Conservation (phyloP, 2,888 invertebrate genomes). For the Spodoptera exigua region DNA sequence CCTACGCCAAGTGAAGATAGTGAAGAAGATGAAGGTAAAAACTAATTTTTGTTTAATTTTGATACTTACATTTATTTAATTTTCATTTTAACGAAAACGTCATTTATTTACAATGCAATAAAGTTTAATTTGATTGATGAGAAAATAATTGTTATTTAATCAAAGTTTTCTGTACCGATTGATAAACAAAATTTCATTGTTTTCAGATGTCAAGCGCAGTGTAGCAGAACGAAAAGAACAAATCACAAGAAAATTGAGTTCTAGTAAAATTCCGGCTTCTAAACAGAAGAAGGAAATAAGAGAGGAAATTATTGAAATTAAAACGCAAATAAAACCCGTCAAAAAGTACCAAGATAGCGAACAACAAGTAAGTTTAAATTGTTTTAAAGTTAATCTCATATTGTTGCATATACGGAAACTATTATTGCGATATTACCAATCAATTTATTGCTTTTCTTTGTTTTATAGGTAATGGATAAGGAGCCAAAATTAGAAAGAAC, state of each 20-base stretch:
- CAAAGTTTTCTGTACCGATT: too few relatives aligned
- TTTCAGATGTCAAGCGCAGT: conserved; percentile 89
- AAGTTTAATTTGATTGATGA: too few relatives aligned
- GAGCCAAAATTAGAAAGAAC: conserved; percentile 80
- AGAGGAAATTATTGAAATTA: conserved; percentile 92
- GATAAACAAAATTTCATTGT: not conserved
- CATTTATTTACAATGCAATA: too few relatives aligned
- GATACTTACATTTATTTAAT: too few relatives aligned
- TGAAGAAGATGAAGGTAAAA: conserved; percentile 86
- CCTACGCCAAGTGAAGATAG: conserved; percentile 87
- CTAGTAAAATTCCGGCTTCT: conserved; percentile 92
- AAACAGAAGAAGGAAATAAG: conserved; percentile 93
- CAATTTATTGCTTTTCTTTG: not conserved
- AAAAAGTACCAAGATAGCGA: conserved; percentile 87
- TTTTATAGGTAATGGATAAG: conserved; percentile 75
- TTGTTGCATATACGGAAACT: too few relatives aligned
- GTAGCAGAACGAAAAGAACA: conserved; percentile 94
- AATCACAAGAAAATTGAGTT: conserved; percentile 92
- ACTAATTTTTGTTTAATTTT: not conserved
- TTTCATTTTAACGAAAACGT: too few relatives aligned
- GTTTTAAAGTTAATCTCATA: not conserved
- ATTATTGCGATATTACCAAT: too few relatives aligned
- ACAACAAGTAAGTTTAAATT: conserved; percentile 73
- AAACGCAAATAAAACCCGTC: conserved; percentile 90
- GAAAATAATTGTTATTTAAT: too few relatives aligned